A percentile compares a stretch with the other conserved stretches of the same genome.
Evolutionary conservation across 2,888 invertebrate species (phyloP).

Genomic region (Julus scanicus): DNA sequence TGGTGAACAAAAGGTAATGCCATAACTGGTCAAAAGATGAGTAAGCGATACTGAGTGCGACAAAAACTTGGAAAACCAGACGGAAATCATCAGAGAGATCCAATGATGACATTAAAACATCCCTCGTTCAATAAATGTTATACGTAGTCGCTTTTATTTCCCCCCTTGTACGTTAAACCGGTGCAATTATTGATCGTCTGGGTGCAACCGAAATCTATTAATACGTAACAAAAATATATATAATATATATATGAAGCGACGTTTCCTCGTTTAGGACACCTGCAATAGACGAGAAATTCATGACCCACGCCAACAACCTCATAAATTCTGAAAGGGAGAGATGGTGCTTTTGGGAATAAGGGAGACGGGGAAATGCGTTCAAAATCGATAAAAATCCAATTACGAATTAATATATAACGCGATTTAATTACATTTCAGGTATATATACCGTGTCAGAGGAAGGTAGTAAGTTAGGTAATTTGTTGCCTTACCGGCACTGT

Average conservation of each 20-base stretch:
- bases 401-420: constrained; percentile 16
- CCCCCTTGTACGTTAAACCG: not conserved
- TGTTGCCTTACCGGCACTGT: not conserved
- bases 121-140: constrained; percentile 15
- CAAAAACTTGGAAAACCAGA: not conserved
- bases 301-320: constrained; percentile 37
- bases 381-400: constrained; percentile 31
- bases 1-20: too few species aligned
- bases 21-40: not conserved
- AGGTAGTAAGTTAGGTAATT: not conserved
- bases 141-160: not conserved
- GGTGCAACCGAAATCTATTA: constrained; percentile 43
- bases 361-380: not conserved
- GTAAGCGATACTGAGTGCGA: not conserved
- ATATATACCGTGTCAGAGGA: not conserved
- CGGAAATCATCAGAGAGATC: not conserved
- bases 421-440: not conserved
- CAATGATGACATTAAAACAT: not conserved
- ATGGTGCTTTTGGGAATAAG: constrained; percentile 30
- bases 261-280: constrained; percentile 35
- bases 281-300: not conserved
- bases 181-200: not conserved
- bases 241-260: not conserved
- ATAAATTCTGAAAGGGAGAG: constrained; percentile 13
- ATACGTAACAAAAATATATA: not conserved